Evolutionary conservation across 1,140 invertebrate species (phyloP).

Genomic region (Rhyacophila brunnea): DNA sequence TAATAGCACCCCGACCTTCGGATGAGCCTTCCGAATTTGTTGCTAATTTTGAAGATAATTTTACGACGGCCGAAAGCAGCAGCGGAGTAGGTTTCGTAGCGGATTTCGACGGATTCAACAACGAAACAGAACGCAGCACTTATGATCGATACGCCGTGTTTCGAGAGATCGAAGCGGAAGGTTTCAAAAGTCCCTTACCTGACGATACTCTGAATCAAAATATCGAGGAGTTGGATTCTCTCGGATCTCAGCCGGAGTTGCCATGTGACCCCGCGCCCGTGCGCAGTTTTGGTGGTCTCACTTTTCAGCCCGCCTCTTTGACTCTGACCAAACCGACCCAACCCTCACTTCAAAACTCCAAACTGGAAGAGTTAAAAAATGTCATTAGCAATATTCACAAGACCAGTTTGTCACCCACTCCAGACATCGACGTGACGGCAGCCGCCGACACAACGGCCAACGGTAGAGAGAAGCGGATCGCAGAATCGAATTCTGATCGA

Average conservation of each 20-base stretch:
- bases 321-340: conserved; percentile 48
- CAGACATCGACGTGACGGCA: conserved; percentile 34
- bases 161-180: conserved; percentile 74
- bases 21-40: conserved; percentile 38
- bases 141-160: conserved; percentile 82
- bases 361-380: conserved; percentile 53
- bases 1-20: conserved; percentile 12
- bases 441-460: conserved; percentile 37
- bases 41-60: conserved; percentile 61
- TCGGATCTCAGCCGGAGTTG: conserved; percentile 31
- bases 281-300: conserved; percentile 44
- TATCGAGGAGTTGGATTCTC: conserved; percentile 33
- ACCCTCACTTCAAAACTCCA: conserved; percentile 34
- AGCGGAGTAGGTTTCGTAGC: conserved; percentile 56
- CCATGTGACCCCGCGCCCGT: conserved; percentile 26
- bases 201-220: conserved; percentile 44
- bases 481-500: conserved; percentile 49
- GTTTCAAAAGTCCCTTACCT: conserved; percentile 58
- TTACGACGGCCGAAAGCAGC: conserved; percentile 41
- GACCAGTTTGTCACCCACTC: conserved; percentile 44
- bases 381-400: conserved; percentile 53
- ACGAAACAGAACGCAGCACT: conserved; percentile 45
- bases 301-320: conserved; percentile 47
- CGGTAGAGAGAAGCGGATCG: background rate
- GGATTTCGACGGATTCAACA: conserved; percentile 63